Percentiles rank a stretch among this genome's conserved stretches.
Conservation (phyloP, 2,113 vertebrate genomes). For the Eulemur rufifrons region DNA sequence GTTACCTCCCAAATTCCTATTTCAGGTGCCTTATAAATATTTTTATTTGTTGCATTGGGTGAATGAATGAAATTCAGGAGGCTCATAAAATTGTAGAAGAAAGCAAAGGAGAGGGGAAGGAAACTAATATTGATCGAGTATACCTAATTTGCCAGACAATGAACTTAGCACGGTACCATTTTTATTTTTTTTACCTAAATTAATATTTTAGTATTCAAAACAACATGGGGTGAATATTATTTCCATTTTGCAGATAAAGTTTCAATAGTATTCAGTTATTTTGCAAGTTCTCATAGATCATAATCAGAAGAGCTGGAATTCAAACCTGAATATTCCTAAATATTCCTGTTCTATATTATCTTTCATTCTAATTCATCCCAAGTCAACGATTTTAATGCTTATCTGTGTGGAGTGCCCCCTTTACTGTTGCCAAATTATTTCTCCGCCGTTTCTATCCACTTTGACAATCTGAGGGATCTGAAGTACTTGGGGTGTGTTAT, state of each 20-base stretch:
- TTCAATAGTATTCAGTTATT: not conserved
- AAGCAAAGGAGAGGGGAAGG: not conserved
- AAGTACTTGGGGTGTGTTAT: conserved; percentile 11
- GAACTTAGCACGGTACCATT: not conserved
- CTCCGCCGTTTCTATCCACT: not conserved
- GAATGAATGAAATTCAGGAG: not conserved
- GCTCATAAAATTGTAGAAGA: not conserved
- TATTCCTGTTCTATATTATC: not conserved
- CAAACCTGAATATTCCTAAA: not conserved
- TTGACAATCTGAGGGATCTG: not conserved
- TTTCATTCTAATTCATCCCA: not conserved
- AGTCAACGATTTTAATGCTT: not conserved
- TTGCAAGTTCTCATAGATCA: not conserved
- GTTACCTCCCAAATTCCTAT: not conserved
- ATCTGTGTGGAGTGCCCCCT: not conserved
- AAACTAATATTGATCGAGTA: not conserved
- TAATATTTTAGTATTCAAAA: not conserved
- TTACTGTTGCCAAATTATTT: not conserved
- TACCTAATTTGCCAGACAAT: not conserved
- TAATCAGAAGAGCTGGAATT: not conserved
- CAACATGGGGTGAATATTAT: not conserved
- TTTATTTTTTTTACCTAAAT: not conserved
- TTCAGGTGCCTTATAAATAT: not conserved
- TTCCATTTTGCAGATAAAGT: not conserved
- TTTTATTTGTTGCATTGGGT: not conserved